These are phyloP conservation scores for Spermophilus dauricus DNA, from an alignment of 2,113 vertebrate genomes.

Conservation along the genomic window DNA sequence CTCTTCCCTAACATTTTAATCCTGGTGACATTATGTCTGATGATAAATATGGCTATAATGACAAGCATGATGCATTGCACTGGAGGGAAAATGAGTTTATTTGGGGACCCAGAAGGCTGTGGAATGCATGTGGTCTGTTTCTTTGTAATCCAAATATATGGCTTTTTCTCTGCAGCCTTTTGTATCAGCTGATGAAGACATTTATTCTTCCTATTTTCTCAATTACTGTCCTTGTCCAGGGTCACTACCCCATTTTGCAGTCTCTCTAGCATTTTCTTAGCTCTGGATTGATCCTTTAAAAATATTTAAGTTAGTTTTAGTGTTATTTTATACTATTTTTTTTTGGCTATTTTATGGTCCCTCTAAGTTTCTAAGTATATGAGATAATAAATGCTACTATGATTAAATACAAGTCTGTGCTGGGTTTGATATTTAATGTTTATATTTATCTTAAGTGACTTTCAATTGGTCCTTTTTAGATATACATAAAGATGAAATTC, in stretches of 20 bases:
- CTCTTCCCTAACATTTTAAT: not conserved
- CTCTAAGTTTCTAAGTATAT: not conserved
- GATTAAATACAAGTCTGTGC: not conserved
- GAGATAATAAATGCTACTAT: not conserved
- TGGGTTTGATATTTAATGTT: not conserved
- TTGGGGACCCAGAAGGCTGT: not conserved
- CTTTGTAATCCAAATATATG: not conserved
- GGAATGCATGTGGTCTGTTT: not conserved
- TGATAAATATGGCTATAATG: not conserved
- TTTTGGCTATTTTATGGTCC: not conserved
- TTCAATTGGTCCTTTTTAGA: too few species aligned
- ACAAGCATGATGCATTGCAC: not conserved
- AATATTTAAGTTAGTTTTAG: not conserved
- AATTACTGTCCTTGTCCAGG: not conserved
- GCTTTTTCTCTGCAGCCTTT: not conserved
- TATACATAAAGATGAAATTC: too few species aligned
- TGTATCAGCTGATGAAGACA: not conserved
- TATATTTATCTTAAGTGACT: too few species aligned
- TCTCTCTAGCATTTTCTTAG: slow-evolving; percentile 35
- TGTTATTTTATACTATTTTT: slow-evolving; percentile 21
- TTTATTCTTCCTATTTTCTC: not conserved
- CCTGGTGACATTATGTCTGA: not conserved
- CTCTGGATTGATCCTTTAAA: not conserved
- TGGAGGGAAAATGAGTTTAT: not conserved
- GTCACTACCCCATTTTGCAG: not conserved